Evolutionary conservation across 2,888 invertebrate species (phyloP), one percentile per base, ranked within the genome.

Genomic region (Sicus ferrugineus): DNA sequence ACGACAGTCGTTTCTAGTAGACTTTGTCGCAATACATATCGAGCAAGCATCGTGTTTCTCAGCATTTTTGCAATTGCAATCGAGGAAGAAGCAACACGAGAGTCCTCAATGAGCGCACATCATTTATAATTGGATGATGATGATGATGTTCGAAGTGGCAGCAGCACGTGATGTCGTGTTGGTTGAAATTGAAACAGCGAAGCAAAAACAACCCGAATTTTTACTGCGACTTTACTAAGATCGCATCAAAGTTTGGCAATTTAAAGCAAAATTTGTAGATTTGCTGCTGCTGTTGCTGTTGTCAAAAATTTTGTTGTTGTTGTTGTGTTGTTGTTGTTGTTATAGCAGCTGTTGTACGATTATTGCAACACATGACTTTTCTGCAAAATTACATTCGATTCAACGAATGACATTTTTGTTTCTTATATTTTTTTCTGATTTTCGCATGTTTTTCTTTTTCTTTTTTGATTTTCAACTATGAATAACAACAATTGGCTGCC

Each of bases 181-280:
- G 56, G 56, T 52, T n/a, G 52, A 2, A n/a, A 6, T 52, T 1
- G 11, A 5, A 26, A 26, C 50, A 23, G 59, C 48, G 59, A 38
- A 67, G 46, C n/a, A 52, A 34, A 9, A 48, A 64, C 31, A 21
- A 30, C 50, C 26, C 23, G 30, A 64, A 66, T 56, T 38, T 42
- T 42, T 42, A 42, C 66, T 14, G 26, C 56, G 9, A 42, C 9
- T 52, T 54, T 38, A 34, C 54, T 65, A 48, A 26, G 67, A 67
- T 67, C 30, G 30, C 31, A 67, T 58, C 59, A 59, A 59, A 48
- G 21, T 42, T 50, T 66, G 56, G 56, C 66, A 56, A 66, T 56
- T 56, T 42, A 66, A 58, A 66, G 58, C 46, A 26, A 58, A 66
- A 66, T 66, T 56, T 66, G 38, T 19, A 19, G 28, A 38, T 65